Base-by-base conservation (phyloP, 64 coral and sea anemone species). In the Pocillopora verrucosa region DNA sequence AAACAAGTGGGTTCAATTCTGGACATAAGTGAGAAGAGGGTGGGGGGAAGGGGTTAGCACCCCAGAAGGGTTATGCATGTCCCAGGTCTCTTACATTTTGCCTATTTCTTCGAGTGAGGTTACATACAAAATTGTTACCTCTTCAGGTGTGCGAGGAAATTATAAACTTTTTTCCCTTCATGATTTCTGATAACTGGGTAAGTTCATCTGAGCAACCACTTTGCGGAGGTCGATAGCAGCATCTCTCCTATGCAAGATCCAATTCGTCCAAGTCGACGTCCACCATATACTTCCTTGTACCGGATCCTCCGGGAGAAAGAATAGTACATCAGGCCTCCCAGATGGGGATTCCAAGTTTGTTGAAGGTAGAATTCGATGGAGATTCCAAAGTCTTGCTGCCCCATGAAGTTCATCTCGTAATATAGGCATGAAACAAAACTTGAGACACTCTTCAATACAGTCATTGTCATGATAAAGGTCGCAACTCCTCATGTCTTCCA, bases 181-280 rank as follows among this genome's bases (percentile, higher is more conserved):
- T 80, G 20, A 78, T 67, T 17, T 14, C 59, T 63, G 76, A 76
- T 22, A 89, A 67, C 41, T 89, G 75, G 24, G 35, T 79, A 89
- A 89, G 80, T 58, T 89, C 88, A n/a, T 79, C 36, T 34, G 15
- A 35, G 36, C 75, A 89, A 62, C 76, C 76, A 65, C 38, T 56
- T 78, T 80, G 20, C 61, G 88, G 76, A 60, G 30, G n/a, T 30
- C 76, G 37, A 56, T 62, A 34, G 65, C 88, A 89, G 36, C 75
- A 89, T 25, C 74, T 89, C 51, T 89, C 75, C 22, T 70, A 34
- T 57, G 88, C 76, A 68, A 80, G 34, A 15, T 89, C 87, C 22
- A 78, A 24, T 13, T 76, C 87, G n/a, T 89, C 87, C 59, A 86
- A 56, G 65, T 86, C 83, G 4, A 86, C 65, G 57, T 73, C 34